Evolutionary conservation across 2,888 invertebrate species (phyloP).

Genomic region (Girardia tigrina): DNA sequence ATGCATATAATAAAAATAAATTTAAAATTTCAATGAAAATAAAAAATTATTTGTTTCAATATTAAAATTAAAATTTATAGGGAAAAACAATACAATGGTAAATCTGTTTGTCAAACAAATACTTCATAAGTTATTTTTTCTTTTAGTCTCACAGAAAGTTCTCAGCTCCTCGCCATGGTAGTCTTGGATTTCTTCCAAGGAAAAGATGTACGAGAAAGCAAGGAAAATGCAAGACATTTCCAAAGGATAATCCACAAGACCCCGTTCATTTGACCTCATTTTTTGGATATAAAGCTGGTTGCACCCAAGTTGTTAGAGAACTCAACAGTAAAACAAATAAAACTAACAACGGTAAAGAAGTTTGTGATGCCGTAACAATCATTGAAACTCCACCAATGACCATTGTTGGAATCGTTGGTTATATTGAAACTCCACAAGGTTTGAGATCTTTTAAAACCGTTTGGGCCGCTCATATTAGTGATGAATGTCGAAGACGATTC

Average conservation of each 20-base stretch:
- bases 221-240: conserved; percentile 98
- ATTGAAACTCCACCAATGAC: conserved; percentile 96
- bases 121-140: conserved; percentile 27
- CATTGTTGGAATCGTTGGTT: conserved; percentile 88
- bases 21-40: no score
- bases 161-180: conserved; percentile 97
- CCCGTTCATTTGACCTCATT: conserved; percentile 95
- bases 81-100: no score
- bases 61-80: no score
- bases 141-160: conserved; percentile 96
- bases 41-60: no score
- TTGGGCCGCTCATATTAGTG: conserved; percentile 96
- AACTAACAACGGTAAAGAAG: conserved; percentile 91
- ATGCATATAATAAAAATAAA: no score
- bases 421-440: conserved; percentile 95
- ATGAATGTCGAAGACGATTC: conserved; percentile 92
- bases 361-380: conserved; percentile 94
- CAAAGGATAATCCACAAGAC: conserved; percentile 85
- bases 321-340: conserved; percentile 85
- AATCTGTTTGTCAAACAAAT: no score
- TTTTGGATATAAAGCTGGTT: conserved; percentile 94
- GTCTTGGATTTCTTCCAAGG: conserved; percentile 98
- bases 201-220: conserved; percentile 87
- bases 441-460: conserved; percentile 82
- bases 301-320: conserved; percentile 97